Conservation (phyloP, 2,797 vertebrate genomes). For the Hylomyscus alleni region DNA sequence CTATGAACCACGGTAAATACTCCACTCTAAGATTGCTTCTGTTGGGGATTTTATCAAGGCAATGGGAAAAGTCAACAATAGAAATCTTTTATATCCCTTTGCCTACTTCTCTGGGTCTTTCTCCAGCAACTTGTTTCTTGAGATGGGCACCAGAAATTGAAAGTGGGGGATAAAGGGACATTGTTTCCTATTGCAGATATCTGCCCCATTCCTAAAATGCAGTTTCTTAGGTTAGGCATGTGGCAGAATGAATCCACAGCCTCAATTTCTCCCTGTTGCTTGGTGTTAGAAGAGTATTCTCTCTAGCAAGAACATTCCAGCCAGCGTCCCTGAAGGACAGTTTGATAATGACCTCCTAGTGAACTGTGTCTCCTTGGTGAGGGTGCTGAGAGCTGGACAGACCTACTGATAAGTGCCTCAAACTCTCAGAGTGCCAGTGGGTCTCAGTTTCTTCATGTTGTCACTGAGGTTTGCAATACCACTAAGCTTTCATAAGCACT, state of each 20-base stretch:
- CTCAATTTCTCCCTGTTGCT: background rate
- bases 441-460: background rate
- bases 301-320: background rate
- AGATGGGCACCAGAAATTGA: background rate
- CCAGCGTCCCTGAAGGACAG: background rate
- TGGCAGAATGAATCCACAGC: background rate
- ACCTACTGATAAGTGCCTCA: background rate
- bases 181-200: background rate
- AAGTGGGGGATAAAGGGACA: background rate
- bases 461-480: background rate
- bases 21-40: background rate
- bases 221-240: background rate
- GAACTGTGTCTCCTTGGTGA: no score
- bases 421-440: background rate
- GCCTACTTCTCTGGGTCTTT: background rate
- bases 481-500: background rate
- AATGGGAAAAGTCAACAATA: background rate
- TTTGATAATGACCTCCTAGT: background rate
- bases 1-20: background rate
- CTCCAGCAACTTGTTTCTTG: background rate
- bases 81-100: background rate
- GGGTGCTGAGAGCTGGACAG: background rate
- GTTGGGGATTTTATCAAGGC: background rate
- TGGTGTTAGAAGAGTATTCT: background rate
- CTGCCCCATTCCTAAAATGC: background rate